phyloP scores from a whole-genome alignment of 2,888 invertebrate species.

The Ectropis crepuscularia region DNA sequence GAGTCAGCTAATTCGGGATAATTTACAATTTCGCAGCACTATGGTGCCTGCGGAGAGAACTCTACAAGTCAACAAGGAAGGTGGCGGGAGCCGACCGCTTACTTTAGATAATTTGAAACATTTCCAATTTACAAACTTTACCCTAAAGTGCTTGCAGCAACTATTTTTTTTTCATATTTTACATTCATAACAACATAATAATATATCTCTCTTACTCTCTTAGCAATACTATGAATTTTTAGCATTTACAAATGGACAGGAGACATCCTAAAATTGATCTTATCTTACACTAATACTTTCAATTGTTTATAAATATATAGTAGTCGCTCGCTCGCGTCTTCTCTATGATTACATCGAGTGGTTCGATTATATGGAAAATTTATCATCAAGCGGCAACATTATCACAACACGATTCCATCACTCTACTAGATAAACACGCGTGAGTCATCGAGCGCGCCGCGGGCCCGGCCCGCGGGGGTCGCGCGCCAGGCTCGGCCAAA shows the following conservation, averaged over 20 bases:
- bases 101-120: conserved; percentile 48
- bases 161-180: conserved; percentile 32
- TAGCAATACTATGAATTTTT: conserved; percentile 46
- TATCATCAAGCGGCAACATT: conserved; percentile 27
- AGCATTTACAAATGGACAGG: conserved; percentile 49
- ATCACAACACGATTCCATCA: conserved; percentile 37
- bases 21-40: conserved; percentile 25
- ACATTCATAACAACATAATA: conserved; percentile 45
- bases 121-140: conserved; percentile 51
- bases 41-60: conserved; percentile 15
- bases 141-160: conserved; percentile 43
- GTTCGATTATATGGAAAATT: conserved; percentile 25
- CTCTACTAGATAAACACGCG: conserved; percentile 25
- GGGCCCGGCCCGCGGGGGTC: too few species aligned
- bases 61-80: conserved; percentile 33
- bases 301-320: conserved; percentile 38
- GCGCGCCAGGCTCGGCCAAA: conserved; percentile 34
- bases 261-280: conserved; percentile 43
- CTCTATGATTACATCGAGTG: conserved; percentile 15
- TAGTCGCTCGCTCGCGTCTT: conserved; percentile 40
- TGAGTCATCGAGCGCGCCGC: conserved; percentile 32
- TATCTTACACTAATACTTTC: conserved; percentile 48
- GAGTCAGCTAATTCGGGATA: conserved; percentile 29
- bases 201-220: conserved; percentile 48
- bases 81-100: conserved; percentile 39